Base-by-base conservation (phyloP, 2,888 invertebrate species). In the Laspeyria flexula region DNA sequence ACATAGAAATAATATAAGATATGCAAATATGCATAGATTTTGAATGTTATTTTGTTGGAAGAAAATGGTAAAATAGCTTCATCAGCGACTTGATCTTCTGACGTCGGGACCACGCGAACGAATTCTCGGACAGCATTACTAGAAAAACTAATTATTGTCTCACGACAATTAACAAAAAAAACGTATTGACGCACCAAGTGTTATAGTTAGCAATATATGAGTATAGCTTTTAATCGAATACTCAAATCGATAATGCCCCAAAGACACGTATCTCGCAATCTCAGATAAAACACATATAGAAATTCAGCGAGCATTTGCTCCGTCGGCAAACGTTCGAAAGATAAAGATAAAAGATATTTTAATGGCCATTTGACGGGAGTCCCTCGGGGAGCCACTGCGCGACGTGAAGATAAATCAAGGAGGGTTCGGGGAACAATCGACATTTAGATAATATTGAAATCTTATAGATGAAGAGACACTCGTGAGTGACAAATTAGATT, bases 341-440 rank as follows among this genome's bases (percentile, higher is more conserved):
- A 35, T 39, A 38, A 18, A 43, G 52, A 56, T 47, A 50, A 40
- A 55, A 33, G 39, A 13, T 49, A 38, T 50, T 55, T 41, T 27
- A 46, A 57, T 43, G 57, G 48, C 41, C 61, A 43, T 58, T 57
- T 29, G 42, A 34, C 30, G 11, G 21, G 29, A 47, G 30, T 23
- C 38, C 34, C 25, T 37, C 41, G 46, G 40, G 54, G 18, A 48
- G 33, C n/a, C n/a, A n/a, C n/a, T n/a, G n/a, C n/a, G 4, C 44
- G 37, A 18, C 16, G 39, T 18, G 10, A 12, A n/a, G 23, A 55
- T 65, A 58, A 58, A 45, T 55, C 48, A 41, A 25, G 9, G 6
- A 38, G 34, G 30, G 44, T 38, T 33, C 27, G 9, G 9, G 9
- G 29, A 15, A 44, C 43, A 27, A 51, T 40, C 6, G 4, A n/a